A percentile compares a stretch with the other conserved stretches of the same genome.
These are phyloP conservation scores for Microplitis mediator DNA, from an alignment of 1,140 invertebrate species.

Conservation along the genomic window DNA sequence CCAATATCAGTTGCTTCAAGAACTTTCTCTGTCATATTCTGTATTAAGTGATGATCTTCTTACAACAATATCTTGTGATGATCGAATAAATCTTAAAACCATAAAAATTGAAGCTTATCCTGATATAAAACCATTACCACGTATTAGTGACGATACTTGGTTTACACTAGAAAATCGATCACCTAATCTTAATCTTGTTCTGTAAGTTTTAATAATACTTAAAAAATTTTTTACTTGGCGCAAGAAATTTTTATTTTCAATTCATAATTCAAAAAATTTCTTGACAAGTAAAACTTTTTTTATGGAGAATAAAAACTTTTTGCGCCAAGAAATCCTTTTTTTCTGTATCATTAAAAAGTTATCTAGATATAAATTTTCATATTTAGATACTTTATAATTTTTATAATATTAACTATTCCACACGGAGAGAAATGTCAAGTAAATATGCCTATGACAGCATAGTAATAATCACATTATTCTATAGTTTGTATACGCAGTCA, in stretches of 20 bases:
- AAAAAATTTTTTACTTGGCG: neutral
- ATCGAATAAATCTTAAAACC: conserved; percentile 44
- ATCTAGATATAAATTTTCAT: too few species aligned
- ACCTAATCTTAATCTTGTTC: conserved; percentile 50
- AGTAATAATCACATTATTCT: too few species aligned
- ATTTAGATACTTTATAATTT: too few species aligned
- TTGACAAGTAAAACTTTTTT: too few species aligned
- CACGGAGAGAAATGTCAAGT: too few species aligned
- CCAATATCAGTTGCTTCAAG: conserved; percentile 45
- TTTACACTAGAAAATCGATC: conserved; percentile 39
- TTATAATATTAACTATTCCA: too few species aligned
- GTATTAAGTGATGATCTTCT: conserved; percentile 53
- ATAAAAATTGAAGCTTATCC: conserved; percentile 52
- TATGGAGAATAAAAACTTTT: too few species aligned
- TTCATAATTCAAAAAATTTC: too few species aligned
- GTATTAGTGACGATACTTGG: conserved; percentile 49
- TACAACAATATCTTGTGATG: conserved; percentile 39
- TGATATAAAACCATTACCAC: conserved; percentile 44
- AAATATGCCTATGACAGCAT: too few species aligned
- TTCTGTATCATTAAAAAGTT: too few species aligned
- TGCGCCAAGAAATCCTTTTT: too few species aligned
- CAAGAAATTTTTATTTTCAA: neutral
- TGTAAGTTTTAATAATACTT: conserved; percentile 41
- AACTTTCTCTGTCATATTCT: conserved; percentile 53
- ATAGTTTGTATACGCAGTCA: too few species aligned